A percentile compares a stretch with the other conserved stretches of the same genome.
These are phyloP conservation scores for Criorhina ranunculi DNA, from an alignment of 2,888 invertebrate genomes.

Conservation along the genomic window DNA sequence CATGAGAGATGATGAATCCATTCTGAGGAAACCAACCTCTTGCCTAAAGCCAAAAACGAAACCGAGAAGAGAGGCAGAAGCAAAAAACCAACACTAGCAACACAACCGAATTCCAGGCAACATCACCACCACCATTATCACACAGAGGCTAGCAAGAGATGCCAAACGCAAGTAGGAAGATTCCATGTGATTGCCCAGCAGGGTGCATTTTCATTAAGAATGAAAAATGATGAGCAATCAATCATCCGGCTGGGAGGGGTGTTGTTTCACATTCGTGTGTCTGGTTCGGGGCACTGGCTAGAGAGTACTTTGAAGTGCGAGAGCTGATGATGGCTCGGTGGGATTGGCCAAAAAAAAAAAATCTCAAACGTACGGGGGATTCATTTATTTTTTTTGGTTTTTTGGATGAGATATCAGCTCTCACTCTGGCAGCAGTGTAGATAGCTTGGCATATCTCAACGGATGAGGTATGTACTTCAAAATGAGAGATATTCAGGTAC, in stretches of 20 bases:
- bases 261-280: constrained; percentile 80
- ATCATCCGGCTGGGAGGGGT: constrained; percentile 84
- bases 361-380: constrained; percentile 14
- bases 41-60: constrained; percentile 66
- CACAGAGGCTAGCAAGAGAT: constrained; percentile 23
- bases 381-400: constrained; percentile 1
- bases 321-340: constrained; percentile 48
- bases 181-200: constrained; percentile 81
- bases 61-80: constrained; percentile 17
- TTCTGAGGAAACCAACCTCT: constrained; percentile 69
- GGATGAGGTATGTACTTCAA: constrained; percentile 72
- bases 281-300: constrained; percentile 2
- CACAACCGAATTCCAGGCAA: constrained; percentile 60
- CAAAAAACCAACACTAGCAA: constrained; percentile 56
- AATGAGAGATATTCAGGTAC: constrained; percentile 67
- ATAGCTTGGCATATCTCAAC: constrained; percentile 47
- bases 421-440: constrained; percentile 52
- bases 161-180: constrained; percentile 69
- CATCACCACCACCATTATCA: constrained; percentile 34
- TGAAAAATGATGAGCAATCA: constrained; percentile 85
- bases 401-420: constrained; percentile 49
- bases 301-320: constrained; percentile 56
- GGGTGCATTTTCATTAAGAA: constrained; percentile 85
- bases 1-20: constrained; percentile 75
- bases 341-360: constrained; percentile 75